Evolutionary conservation across 2,113 vertebrate genomes (phyloP), one percentile per base, ranked within the genome.

Genomic region (Toxostoma redivivum): DNA sequence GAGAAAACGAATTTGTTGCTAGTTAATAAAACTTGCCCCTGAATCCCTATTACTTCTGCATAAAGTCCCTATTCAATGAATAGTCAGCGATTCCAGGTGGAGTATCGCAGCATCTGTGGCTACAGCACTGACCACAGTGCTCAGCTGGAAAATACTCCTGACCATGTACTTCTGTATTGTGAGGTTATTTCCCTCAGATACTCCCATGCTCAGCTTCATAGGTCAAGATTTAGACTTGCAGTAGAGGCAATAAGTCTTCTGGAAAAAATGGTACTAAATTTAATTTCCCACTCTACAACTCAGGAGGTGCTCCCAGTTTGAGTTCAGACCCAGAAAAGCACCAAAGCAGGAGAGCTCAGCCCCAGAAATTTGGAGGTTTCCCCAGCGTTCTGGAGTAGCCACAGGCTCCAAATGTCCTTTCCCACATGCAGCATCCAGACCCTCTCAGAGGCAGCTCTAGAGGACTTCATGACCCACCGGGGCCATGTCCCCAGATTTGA

Each of bases 401-500:
- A 40, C 14, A 44, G 37, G 50, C 37, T 88, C 65, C 1, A 0
- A 61, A 62, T 4, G 13, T 7, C 12, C n/a, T 56, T 65, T 70
- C 7, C 44, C 23, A 19, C 42, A 18, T 4, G 2, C 2, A 3
- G 28, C 47, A 67, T 18, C 24, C 73, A 81, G 77, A 66, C 27
- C 11, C 10, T 54, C 64, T 69, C 11, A 0, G 16, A 51, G 33
- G 38, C 22, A 82, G 38, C n/a, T 58, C 62, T 7, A 7, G 20
- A 33, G 44, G 12, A 31, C 33, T 35, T 72, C 5, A 5, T 24
- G 23, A 7, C 28, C 30, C 40, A 21, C 10, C 28, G 51, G 57
- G 23, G 13, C 48, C 73, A 28, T 0, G 0, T 61, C 44, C 44
- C 23, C 30, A 4, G 14, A 8, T 15, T 3, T 57, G 16, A 86